phyloP scores from a whole-genome alignment of 2,113 vertebrate species.

The Chaetodon trifascialis region DNA sequence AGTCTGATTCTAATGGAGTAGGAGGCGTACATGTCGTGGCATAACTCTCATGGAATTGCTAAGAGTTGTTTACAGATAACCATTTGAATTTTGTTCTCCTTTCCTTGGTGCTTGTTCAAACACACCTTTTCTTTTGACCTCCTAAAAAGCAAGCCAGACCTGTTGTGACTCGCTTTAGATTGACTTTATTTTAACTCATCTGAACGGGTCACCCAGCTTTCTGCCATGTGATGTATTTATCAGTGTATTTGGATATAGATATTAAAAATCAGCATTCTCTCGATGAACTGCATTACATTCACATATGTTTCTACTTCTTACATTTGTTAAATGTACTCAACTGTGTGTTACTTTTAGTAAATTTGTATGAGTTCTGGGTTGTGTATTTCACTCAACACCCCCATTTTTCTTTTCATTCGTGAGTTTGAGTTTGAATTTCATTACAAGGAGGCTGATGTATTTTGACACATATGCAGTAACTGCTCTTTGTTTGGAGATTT shows the following conservation, averaged over 20 bases:
- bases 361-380: conserved; percentile 48
- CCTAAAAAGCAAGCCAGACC: conserved; percentile 1
- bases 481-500: conserved; percentile 25
- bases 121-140: neutral
- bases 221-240: conserved; percentile 54
- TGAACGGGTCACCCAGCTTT: conserved; percentile 51
- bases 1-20: conserved; percentile 23
- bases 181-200: conserved; percentile 33
- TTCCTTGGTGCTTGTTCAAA: conserved; percentile 44
- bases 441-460: conserved; percentile 31
- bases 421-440: conserved; percentile 24
- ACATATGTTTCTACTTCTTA: conserved; percentile 41
- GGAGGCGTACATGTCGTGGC: conserved; percentile 39
- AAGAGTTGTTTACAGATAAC: conserved; percentile 68
- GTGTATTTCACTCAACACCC: conserved; percentile 46
- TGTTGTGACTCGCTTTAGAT: conserved; percentile 12
- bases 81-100: conserved; percentile 1
- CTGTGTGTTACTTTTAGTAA: conserved; percentile 57
- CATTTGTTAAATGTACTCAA: conserved; percentile 58
- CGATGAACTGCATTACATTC: conserved; percentile 41
- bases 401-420: conserved; percentile 34
- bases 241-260: conserved; percentile 44
- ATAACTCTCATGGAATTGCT: conserved; percentile 45
- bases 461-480: conserved; percentile 50
- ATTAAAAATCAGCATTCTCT: conserved; percentile 46